Evolutionary conservation across 2,888 invertebrate genomes (phyloP), one percentile per base, ranked within the genome.

Genomic region (Drosophila mulleri): DNA sequence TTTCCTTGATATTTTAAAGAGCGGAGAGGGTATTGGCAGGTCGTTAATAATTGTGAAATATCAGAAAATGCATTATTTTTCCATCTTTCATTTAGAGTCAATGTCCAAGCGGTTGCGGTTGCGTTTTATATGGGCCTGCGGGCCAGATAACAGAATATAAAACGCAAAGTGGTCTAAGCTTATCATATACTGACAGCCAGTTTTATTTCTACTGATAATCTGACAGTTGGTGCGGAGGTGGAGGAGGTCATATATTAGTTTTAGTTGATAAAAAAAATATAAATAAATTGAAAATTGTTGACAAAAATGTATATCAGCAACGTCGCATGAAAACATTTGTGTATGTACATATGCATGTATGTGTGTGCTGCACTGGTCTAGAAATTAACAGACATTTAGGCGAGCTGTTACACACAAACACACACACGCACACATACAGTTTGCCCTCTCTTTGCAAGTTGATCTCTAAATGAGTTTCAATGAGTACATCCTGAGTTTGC

Each of bases 401-500:
- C 41, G n/a, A 26, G 39, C 16, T 9, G 16, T 20, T 44, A 48
- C 47, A 26, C 47, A 47, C 47, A 54, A 23, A 32, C 42, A 54
- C 29, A 44, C 41, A 42, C 41, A 58, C 35, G 35, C 29, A 16
- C 11, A 39, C 12, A 39, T 3, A 37, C 0, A 16, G 11, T 12
- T 48, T 26, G 26, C 32, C 11, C 39, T 32, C 53, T 54, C 65
- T 64, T 18, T 74, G 61, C 16, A 12, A 29, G 58, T 44, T 63
- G 65, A 70, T 75, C 58, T 53, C 50, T 59, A 47, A 68, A 82
- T 74, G 60, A 58, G 66, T 65, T 70, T 79, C 54, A 82, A 79
- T 79, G 65, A 77, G 68, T 63, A 72, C 74, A 81, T 84, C 82
- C 82, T 82, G 74, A 67, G 68, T 69, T 11, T 59, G 59, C 58